Conservation (phyloP, 2,113 vertebrate species). For the Speoplatyrhinus poulsoni region DNA sequence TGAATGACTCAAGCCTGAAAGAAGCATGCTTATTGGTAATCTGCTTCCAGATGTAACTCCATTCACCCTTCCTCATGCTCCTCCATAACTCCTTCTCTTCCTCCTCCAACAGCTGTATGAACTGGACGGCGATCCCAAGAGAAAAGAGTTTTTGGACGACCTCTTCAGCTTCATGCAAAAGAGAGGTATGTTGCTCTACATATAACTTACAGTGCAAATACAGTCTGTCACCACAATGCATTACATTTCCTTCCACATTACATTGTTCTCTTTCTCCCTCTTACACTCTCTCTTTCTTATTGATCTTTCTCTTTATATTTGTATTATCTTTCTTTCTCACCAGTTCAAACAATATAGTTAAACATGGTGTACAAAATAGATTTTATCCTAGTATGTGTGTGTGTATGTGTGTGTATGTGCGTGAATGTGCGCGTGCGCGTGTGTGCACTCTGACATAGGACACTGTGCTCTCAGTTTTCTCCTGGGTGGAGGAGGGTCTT, state of each 20-base stretch:
- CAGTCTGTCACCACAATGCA: background rate
- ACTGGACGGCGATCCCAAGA: conserved; percentile 90
- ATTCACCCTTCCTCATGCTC: background rate
- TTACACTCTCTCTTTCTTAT: background rate
- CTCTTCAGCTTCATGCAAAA: conserved; percentile 99
- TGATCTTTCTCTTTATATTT: too few species aligned
- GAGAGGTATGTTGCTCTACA: conserved; percentile 79
- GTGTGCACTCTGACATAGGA: conserved; percentile 39
- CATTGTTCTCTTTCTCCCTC: background rate
- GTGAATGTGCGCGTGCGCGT: background rate
- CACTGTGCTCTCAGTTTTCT: conserved; percentile 62
- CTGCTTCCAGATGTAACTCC: background rate
- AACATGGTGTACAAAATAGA: too few species aligned
- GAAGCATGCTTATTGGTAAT: background rate
- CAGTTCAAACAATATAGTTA: too few species aligned
- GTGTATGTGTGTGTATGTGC: background rate
- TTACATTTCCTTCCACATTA: background rate
- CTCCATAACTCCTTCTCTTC: conserved; percentile 4
- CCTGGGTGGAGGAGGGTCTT: conserved; percentile 56
- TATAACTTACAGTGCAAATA: background rate
- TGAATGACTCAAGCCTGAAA: too few species aligned
- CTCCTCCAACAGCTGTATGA: conserved; percentile 85
- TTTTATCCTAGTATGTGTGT: too few species aligned
- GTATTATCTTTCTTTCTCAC: too few species aligned
- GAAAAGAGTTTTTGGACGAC: conserved; percentile 95